These are phyloP conservation scores for Megalonaias nervosa DNA, from an alignment of 1,140 invertebrate genomes.

Conservation along the genomic window DNA sequence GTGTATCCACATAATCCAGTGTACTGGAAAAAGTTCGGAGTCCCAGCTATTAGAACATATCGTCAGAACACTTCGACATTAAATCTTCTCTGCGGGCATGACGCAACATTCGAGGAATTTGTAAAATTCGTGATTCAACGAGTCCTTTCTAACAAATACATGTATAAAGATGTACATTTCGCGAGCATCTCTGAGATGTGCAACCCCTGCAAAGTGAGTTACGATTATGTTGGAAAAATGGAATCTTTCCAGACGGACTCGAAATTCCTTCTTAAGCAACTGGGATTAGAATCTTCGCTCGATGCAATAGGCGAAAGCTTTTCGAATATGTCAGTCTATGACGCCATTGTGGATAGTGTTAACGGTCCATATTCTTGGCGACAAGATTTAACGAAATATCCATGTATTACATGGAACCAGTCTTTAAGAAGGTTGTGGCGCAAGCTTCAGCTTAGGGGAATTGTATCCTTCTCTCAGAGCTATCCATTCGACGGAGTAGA, in stretches of 20 bases:
- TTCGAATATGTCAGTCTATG: no score
- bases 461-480: no score
- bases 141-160: background rate
- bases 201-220: conserved; percentile 18
- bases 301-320: no score
- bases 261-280: no score
- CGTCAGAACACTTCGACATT: background rate
- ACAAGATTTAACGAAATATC: no score
- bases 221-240: conserved; percentile 31
- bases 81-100: conserved; percentile 19
- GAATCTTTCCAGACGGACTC: conserved; percentile 1
- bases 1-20: conserved; percentile 19
- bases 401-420: no score
- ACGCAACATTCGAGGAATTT: conserved; percentile 26
- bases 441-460: no score
- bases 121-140: conserved; percentile 2
- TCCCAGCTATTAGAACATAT: conserved; percentile 14
- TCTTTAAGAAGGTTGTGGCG: no score
- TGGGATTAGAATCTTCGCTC: no score
- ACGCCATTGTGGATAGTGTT: no score
- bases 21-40: conserved; percentile 27
- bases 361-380: no score
- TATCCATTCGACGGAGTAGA: no score
- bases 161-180: conserved; percentile 14
- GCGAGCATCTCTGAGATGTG: background rate